Evolutionary conservation across 2,888 invertebrate species (phyloP).

Genomic region (Chrysodeixis includens): DNA sequence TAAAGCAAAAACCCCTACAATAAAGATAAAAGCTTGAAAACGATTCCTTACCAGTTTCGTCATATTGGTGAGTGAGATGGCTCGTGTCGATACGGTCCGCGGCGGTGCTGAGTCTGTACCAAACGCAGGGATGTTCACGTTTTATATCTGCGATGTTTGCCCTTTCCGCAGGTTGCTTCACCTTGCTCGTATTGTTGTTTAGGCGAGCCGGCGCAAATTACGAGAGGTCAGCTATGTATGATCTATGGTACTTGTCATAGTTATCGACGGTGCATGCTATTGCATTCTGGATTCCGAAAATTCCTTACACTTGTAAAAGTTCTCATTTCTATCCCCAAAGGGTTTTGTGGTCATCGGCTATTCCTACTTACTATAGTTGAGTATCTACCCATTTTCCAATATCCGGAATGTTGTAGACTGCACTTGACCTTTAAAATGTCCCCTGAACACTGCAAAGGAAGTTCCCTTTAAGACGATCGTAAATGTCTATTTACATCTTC

Average conservation of each 20-base stretch:
- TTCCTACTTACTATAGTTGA: no score
- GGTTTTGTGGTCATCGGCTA: no score
- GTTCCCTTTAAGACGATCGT: no score
- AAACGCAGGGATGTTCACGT: constrained; percentile 80
- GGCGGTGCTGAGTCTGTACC: constrained; percentile 71
- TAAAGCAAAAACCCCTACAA: constrained; percentile 36
- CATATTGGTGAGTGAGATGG: constrained; percentile 66
- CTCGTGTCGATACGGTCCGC: constrained; percentile 68
- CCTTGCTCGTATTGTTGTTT: constrained; percentile 84
- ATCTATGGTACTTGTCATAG: constrained; percentile 48
- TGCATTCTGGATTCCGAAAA: constrained; percentile 9
- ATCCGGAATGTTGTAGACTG: no score
- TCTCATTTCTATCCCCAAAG: no score
- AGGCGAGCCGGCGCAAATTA: constrained; percentile 70
- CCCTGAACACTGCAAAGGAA: no score
- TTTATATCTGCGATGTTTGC: constrained; percentile 84
- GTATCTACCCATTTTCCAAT: no score
- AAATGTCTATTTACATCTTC: no score
- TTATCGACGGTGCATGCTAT: constrained; percentile 33
- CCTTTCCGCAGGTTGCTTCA: constrained; percentile 85
- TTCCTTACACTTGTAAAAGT: no score
- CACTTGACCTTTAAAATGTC: no score
- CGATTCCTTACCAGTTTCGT: constrained; percentile 78
- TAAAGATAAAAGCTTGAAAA: constrained; percentile 44
- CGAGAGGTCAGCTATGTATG: constrained; percentile 56